phyloP scores from a whole-genome alignment of 1,140 invertebrate genomes.

The Drosophila funebris region DNA sequence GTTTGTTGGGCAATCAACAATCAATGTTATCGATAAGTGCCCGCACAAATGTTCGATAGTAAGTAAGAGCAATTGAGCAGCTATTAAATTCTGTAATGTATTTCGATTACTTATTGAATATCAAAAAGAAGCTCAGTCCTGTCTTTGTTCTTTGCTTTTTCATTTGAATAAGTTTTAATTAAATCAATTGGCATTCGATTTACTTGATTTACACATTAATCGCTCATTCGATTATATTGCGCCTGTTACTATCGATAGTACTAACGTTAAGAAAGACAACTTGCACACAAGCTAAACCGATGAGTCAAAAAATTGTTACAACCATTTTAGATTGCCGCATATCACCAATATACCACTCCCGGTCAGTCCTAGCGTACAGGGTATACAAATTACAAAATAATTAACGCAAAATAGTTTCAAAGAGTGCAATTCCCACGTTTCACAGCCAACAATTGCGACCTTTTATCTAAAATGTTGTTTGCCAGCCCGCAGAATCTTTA shows the following conservation, averaged over 20 bases:
- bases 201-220: too few relatives aligned
- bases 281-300: too few relatives aligned
- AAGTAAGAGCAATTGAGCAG: not conserved
- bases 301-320: too few relatives aligned
- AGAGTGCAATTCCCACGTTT: not conserved
- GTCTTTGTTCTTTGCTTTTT: too few relatives aligned
- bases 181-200: too few relatives aligned
- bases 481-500: not conserved
- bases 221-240: too few relatives aligned
- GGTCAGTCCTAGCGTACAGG: not conserved
- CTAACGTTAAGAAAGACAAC: too few relatives aligned
- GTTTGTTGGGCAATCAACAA: slow-evolving; percentile 4
- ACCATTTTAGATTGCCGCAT: too few relatives aligned
- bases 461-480: not conserved
- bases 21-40: slow-evolving; percentile 18
- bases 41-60: not conserved
- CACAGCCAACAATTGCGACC: not conserved
- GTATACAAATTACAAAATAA: not conserved
- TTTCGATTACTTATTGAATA: not conserved
- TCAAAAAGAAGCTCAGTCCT: too few relatives aligned
- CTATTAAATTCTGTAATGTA: not conserved
- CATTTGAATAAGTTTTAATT: too few relatives aligned
- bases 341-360: too few relatives aligned
- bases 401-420: not conserved
- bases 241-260: too few relatives aligned